Percentiles rank a stretch among this genome's conserved stretches.
Conservation (phyloP, 2,888 invertebrate genomes). For the Nephrotoma guestfalica region DNA sequence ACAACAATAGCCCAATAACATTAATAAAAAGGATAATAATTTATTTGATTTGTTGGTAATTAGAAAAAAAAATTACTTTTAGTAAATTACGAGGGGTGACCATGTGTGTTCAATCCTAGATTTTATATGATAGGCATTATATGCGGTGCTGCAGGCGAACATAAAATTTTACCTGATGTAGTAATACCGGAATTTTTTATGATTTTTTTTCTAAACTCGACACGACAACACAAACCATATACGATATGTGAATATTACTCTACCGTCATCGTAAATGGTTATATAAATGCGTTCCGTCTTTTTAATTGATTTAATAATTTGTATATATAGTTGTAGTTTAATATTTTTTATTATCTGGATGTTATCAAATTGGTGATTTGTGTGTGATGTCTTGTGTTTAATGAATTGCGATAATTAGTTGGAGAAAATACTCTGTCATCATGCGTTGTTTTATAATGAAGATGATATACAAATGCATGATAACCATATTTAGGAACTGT, state of each 20-base stretch:
- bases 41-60: neutral
- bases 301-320: neutral
- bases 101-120: neutral
- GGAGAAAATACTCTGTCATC: neutral
- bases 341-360: neutral
- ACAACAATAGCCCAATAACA: neutral
- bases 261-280: neutral
- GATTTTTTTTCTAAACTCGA: neutral
- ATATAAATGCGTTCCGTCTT: neutral
- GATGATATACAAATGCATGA: neutral
- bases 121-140: neutral
- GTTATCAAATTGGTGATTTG: neutral
- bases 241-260: neutral
- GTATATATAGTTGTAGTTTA: neutral
- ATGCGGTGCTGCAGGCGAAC: neutral
- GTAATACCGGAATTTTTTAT: neutral
- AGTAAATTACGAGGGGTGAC: neutral
- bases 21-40: neutral
- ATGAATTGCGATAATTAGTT: neutral
- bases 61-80: neutral
- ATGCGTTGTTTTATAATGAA: neutral
- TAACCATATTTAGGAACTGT: neutral
- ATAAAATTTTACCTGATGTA: neutral
- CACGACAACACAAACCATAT: neutral
- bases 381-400: neutral